Percentiles rank a stretch among this genome's conserved stretches.
phyloP scores from a whole-genome alignment of 2,888 invertebrate genomes.

The Molorchus minor region DNA sequence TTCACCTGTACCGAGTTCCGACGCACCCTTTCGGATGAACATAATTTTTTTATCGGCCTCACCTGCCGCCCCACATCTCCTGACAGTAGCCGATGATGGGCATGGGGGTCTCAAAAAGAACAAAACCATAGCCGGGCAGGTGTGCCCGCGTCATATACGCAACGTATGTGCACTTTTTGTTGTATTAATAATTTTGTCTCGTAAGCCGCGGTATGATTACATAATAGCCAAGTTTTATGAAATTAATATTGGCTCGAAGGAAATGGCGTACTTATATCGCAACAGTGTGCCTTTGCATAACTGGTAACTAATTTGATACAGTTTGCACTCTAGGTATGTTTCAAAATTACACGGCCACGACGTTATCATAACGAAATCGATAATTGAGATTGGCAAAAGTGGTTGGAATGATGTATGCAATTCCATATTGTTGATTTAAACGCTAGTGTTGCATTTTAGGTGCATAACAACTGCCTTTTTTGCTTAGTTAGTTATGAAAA shows the following conservation, averaged over 20 bases:
- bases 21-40: slow-evolving; percentile 30
- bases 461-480: too few relatives aligned
- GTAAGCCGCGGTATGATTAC: background rate
- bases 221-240: slow-evolving; percentile 12
- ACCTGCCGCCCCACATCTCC: slow-evolving; percentile 47
- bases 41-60: slow-evolving; percentile 28
- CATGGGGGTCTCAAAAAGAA: slow-evolving; percentile 42
- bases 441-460: too few relatives aligned
- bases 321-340: slow-evolving; percentile 16
- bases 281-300: slow-evolving; percentile 24
- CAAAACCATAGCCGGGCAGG: slow-evolving; percentile 26
- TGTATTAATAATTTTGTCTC: slow-evolving; percentile 25
- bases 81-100: slow-evolving; percentile 42
- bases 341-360: background rate
- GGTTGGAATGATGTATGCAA: too few relatives aligned
- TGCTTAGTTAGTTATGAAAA: too few relatives aligned
- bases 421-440: too few relatives aligned
- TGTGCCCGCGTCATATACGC: background rate
- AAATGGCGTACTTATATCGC: slow-evolving; percentile 21
- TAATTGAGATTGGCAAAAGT: too few relatives aligned
- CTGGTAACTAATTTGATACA: slow-evolving; percentile 22
- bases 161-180: slow-evolving; percentile 25
- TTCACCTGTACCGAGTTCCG: slow-evolving; percentile 30
- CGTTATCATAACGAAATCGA: too few relatives aligned
- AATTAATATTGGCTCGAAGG: slow-evolving; percentile 13